These are phyloP conservation scores for Drosophila mercatorum DNA, from an alignment of 2,888 invertebrate genomes.

Conservation along the genomic window DNA sequence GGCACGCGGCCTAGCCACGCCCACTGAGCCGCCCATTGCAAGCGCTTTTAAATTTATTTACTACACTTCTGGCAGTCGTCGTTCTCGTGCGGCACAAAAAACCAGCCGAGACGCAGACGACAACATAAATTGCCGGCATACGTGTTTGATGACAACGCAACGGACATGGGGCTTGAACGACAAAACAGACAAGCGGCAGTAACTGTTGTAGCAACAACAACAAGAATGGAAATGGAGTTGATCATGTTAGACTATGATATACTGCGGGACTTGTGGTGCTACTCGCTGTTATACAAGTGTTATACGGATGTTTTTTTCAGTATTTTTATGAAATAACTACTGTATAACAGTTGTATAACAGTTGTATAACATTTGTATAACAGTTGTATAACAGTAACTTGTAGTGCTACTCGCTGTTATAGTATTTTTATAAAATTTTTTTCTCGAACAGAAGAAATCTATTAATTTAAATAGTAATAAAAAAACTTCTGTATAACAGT, in stretches of 20 bases:
- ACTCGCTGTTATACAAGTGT: no score
- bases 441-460: no score
- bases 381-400: no score
- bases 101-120: slow-evolving; percentile 48
- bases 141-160: slow-evolving; percentile 73
- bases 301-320: no score
- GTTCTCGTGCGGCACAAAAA: slow-evolving; percentile 27
- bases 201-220: slow-evolving; percentile 27
- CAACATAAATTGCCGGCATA: slow-evolving; percentile 74
- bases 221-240: not conserved
- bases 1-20: slow-evolving; percentile 28
- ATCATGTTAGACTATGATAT: not conserved
- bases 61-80: slow-evolving; percentile 49
- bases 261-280: not conserved
- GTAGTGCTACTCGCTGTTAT: no score
- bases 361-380: no score
- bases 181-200: slow-evolving; percentile 29
- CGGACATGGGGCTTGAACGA: slow-evolving; percentile 37
- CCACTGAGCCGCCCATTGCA: slow-evolving; percentile 39
- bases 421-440: no score
- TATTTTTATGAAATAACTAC: no score
- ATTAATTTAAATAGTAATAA: no score
- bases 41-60: slow-evolving; percentile 74
- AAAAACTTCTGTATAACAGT: no score
- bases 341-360: no score